Base-by-base conservation (phyloP, 2,888 invertebrate genomes). In the Chrysolina oricalcia region DNA sequence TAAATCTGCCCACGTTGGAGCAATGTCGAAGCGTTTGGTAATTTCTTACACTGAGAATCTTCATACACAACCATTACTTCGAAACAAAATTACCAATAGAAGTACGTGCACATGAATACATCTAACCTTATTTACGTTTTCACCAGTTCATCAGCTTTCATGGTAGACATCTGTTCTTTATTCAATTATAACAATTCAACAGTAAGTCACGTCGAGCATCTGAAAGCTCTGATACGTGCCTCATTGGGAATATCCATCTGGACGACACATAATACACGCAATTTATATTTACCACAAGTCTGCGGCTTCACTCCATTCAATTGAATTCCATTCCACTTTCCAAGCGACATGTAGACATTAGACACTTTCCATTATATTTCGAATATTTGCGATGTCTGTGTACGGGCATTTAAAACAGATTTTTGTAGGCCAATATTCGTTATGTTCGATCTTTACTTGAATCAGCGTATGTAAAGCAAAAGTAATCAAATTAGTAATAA, bases 61-160 rank as follows among this genome's bases (percentile, higher is more conserved):
- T 23, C 15, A 21, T 53, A 21, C 53, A 21, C 10, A 27, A n/a
- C 17, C 23, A 59, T 23, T 59, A 17, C 35, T 59, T 59, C 59
- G 6, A 35, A 59, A 59, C 27, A 15, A 27, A 59, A 59, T 59
- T 17, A 35, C 35, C 35, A 27, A 35, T 59, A 10, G 59, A 59
- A 15, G 23, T n/a, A 27, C 53, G 53, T 53, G 53, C 19, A 53
- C 21, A 11, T 53, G 53, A 53, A 53, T 59, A 59, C n/a, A n/a
- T 59, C 59, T 59, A 59, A 59, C 59, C 59, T 35, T 59, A 59
- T 59, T 59, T 59, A 17, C 59, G 59, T 59, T 59, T 59, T 59
- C 35, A 59, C 59, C 23, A 59, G 6, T 35, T n/a, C 27, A 59
- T 59, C 59, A 27, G 27, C 59, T 59, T 59, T 59, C 59, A 27